Evolutionary conservation across 2,797 vertebrate genomes (phyloP).

Genomic region (Octomys mimax): DNA sequence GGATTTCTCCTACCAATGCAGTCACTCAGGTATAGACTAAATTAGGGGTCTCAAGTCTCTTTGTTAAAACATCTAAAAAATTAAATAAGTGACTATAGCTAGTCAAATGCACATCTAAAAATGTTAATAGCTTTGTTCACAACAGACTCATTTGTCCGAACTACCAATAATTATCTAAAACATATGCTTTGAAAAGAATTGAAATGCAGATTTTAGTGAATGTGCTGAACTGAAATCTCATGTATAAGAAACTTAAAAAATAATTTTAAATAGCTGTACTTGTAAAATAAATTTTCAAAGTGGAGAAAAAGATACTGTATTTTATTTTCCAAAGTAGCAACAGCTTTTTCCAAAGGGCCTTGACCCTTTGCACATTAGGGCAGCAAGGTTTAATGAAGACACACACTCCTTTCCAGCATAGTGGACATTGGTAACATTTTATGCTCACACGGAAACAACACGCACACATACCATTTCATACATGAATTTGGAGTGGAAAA

Average conservation of each 20-base stretch:
- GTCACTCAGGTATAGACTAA: background rate
- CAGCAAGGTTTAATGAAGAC: background rate
- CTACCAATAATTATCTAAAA: background rate
- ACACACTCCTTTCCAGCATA: background rate
- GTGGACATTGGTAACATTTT: background rate
- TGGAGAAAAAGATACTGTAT: background rate
- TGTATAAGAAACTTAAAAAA: background rate
- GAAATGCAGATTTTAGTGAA: background rate
- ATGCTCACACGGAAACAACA: background rate
- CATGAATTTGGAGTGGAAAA: constrained; percentile 7
- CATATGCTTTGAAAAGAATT: background rate
- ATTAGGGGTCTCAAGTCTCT: background rate
- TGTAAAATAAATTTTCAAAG: constrained; percentile 16
- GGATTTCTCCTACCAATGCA: background rate
- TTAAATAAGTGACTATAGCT: background rate
- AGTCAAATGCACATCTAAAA: background rate
- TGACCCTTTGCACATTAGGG: background rate
- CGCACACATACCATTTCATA: background rate
- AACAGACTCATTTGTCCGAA: background rate
- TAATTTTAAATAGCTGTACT: background rate
- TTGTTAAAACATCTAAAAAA: background rate
- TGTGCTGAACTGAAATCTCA: background rate
- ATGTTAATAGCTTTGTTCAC: background rate
- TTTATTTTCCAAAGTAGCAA: background rate
- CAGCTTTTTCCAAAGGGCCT: background rate